Base-by-base conservation (phyloP, 2,797 vertebrate genomes). In the Craterocephalus amniculus region DNA sequence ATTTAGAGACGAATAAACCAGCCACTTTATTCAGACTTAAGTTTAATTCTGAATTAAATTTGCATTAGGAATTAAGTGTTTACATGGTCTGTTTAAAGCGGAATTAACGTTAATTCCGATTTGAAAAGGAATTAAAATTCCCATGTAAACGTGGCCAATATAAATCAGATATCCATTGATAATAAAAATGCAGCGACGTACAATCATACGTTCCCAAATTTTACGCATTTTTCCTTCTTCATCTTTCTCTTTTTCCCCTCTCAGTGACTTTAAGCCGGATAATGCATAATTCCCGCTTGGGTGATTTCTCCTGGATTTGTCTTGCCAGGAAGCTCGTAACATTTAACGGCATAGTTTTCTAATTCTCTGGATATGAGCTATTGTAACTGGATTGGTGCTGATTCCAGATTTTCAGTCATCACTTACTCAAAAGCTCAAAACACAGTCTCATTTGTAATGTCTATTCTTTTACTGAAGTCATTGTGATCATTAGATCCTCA, bases 281-380 rank as follows among this genome's bases (percentile, higher is more conserved):
- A 74, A 87, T 78, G 61, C 13, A 3, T 72, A 79, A 81, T 87
- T 88, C 81, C 79, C 54, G 2, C 48, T 76, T 65, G 67, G 67
- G 68, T 72, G 61, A 87, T 88, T 59, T 87, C 83, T 75, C 55
- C 26, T 29, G 29, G 18, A 67, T 72, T 77, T 67, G 22, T 61
- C 20, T 58, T 58, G 62, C 79, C 81, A 83, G 76, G 70, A 90
- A 81, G 58, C 63, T 78, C 24, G 77, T 61, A 73, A 71, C 68
- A 64, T 55, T 32, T 66, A 49, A 58, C 55, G 72, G 58, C 52
- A 32, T 13, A 26, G 31, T 67, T 65, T 61, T 63, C 32, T 65
- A 52, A 31, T 60, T 36, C 51, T 55, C 69, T 45, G 34, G 38
- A 66, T 84, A 83, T 74, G 57, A 79, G 16, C 22, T 67, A 29